These are phyloP conservation scores for Catagonus wagneri DNA, from an alignment of 2,113 vertebrate genomes.

Conservation along the genomic window DNA sequence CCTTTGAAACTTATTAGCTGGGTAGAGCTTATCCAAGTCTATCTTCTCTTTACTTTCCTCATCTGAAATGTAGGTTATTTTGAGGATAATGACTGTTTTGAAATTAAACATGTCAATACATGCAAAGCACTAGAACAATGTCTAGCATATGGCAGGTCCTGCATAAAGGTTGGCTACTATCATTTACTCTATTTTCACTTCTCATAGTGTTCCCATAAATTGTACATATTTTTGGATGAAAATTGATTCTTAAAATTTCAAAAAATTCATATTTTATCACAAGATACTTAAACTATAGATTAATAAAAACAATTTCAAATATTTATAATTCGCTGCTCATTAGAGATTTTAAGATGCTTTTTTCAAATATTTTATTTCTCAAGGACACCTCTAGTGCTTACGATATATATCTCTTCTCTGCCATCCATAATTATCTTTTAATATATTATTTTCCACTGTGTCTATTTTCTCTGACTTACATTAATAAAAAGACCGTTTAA, in stretches of 20 bases:
- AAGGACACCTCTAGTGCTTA: background rate
- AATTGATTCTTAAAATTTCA: background rate
- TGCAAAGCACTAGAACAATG: background rate
- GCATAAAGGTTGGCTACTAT: accelerated
- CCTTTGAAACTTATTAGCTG: background rate
- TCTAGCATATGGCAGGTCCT: accelerated
- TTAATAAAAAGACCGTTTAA: background rate
- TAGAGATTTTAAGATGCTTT: background rate
- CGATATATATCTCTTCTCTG: background rate
- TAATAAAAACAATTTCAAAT: background rate
- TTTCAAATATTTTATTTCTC: background rate
- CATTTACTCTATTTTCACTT: background rate
- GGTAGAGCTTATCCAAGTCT: background rate
- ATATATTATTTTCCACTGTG: background rate
- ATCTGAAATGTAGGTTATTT: background rate
- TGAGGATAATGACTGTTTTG: background rate
- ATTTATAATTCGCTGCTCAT: background rate
- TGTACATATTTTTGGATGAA: background rate
- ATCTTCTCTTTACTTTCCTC: background rate
- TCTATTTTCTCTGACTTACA: background rate
- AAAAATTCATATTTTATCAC: background rate
- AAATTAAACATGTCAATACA: background rate
- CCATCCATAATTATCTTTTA: background rate
- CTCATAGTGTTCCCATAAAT: background rate
- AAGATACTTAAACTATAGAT: background rate